Percentiles rank a stretch among this genome's conserved stretches.
Conservation (phyloP, 35 echinoderm and acorn worm genomes). For the Apostichopus californicus region DNA sequence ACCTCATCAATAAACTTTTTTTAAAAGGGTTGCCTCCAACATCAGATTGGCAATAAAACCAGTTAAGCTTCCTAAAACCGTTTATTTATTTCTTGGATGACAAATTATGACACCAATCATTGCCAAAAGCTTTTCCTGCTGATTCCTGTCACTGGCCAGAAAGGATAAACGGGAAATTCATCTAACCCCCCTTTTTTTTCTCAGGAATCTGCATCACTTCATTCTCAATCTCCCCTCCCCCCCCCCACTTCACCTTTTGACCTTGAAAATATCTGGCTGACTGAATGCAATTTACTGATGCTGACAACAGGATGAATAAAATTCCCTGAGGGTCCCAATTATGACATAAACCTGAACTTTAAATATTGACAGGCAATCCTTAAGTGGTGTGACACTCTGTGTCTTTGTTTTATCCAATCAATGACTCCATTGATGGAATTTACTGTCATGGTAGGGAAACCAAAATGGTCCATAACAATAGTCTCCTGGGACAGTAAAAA, state of each 20-base stretch:
- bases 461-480: not conserved
- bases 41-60: not conserved
- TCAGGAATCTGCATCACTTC: no score
- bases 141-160: not conserved
- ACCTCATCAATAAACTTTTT: no score
- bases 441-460: slow-evolving; percentile 17
- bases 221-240: not conserved
- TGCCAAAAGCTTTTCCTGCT: not conserved
- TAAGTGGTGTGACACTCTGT: slow-evolving; percentile 2
- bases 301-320: not conserved
- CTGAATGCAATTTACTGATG: slow-evolving; percentile 6
- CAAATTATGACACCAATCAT: slow-evolving; percentile 31
- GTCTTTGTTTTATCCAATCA: slow-evolving; percentile 10
- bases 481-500: not conserved
- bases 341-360: slow-evolving; percentile 47
- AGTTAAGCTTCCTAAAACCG: not conserved
- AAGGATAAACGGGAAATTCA: no score
- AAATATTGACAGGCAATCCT: slow-evolving; percentile 26
- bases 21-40: no score
- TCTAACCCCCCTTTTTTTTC: no score
- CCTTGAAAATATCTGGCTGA: not conserved
- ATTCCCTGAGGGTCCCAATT: slow-evolving; percentile 38
- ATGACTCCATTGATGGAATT: slow-evolving; percentile 33
- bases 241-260: not conserved
- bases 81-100: slow-evolving; percentile 16